Conservation (phyloP, 2,113 vertebrate species). For the Cyanocitta stelleri region DNA sequence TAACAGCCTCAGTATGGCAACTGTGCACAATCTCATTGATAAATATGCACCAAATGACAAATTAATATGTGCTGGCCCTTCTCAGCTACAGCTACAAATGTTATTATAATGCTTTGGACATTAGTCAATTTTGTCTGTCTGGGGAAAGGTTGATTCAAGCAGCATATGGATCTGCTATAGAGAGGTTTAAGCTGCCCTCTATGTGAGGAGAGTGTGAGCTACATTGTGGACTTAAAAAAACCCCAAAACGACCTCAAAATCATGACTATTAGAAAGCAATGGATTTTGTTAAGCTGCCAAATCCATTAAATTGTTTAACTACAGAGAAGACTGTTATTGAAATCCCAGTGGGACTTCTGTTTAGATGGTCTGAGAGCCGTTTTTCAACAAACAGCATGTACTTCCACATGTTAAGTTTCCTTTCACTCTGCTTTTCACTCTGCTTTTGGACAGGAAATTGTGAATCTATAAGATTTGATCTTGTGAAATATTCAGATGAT, state of each 20-base stretch:
- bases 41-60: conserved; percentile 70
- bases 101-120: conserved; percentile 65
- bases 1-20: conserved; percentile 50
- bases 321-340: not conserved
- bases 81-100: conserved; percentile 62
- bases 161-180: not conserved
- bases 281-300: not conserved
- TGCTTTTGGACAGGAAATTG: not conserved
- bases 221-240: not conserved
- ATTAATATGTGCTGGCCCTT: conserved; percentile 67
- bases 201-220: not conserved
- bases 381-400: not conserved
- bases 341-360: not conserved
- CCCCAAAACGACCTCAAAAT: not conserved
- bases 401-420: not conserved
- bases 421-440: not conserved
- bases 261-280: not conserved
- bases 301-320: not conserved
- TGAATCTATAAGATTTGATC: not conserved
- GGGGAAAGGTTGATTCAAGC: not conserved
- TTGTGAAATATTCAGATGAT: not conserved
- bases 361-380: not conserved
- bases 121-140: conserved; percentile 50
- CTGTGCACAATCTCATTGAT: conserved; percentile 59
- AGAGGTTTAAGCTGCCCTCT: conserved; percentile 57